Evolutionary conservation across 2,888 invertebrate genomes (phyloP), one percentile per base, ranked within the genome.

Genomic region (Amaurobius ferox): DNA sequence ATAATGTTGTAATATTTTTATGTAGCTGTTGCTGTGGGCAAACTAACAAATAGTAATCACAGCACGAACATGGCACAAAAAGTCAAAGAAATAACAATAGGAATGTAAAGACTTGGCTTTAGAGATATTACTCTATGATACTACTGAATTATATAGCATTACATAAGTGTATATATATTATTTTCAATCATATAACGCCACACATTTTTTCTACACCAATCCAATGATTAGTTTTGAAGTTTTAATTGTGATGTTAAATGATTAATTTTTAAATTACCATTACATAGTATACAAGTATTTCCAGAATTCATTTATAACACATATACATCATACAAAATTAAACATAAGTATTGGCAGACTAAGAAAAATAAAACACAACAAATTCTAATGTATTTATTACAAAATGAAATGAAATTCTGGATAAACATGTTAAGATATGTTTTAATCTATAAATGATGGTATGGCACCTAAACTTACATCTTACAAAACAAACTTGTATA

Each of bases 41-140:
- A 72, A 72, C 77, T 83, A 83, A 77, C 72, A 55, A 79, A 79
- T 74, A 70, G 32, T 67, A 86, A 79, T 79, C 79, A 74, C 86
- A 79, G 86, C 86, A 86, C 71, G 74, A 55, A 62, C 79, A 86
- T 86, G 86, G 86, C 86, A 86, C 79, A 79, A 62, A 83, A 83
- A 86, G 73, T 62, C 35, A 74, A 76, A 64, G 44, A 70, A 79
- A 81, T 74, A 78, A 78, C 85, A 77, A 40, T 83, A 86, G 79
- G 86, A 86, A 86, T 86, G 86, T 86, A 73, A 66, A 74, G 68
- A 74, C 73, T 72, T 79, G 79, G 79, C 79, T 79, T 76, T 68
- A 64, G 67, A 78, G 77, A 85, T 72, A 76, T 73, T 79, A 79
- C 73, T 40, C 86, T 86, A 86, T 70, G 76, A 74, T 40, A 79